Evolutionary conservation across 2,113 vertebrate species (phyloP), one percentile per base, ranked within the genome.

Genomic region (Centropristis striata): DNA sequence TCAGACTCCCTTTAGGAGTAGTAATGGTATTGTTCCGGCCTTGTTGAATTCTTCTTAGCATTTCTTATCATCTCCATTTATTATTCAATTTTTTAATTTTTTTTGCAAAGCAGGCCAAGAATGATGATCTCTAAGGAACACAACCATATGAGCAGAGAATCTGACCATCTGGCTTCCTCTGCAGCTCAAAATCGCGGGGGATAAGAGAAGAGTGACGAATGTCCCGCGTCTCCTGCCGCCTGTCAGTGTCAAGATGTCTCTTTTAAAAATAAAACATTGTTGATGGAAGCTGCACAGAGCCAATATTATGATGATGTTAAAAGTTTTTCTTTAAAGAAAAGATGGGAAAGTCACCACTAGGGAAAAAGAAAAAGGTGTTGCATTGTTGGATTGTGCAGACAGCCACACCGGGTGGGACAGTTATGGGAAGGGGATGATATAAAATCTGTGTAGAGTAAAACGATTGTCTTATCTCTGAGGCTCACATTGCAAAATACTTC

Each of bases 101-200:
- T 46, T 55, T 18, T 51, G 14, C 60, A 51, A 71, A 75, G 59
- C 46, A 28, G 61, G 71, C 61, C 58, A 58, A 55, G 80, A 86
- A 73, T n/a, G 51, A 18, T 27, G 77, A 86, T 91, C 90, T 89
- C 91, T 3, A 1, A 78, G 83, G 91, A 84, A 70, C 39, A 8
- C 59, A 63, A 86, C 69, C 92, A 93, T 90, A 89, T 84, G 89
- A 92, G 73, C 80, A 44, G 82, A 87, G 85, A 80, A 84, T 88
- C 66, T 80, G 88, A 86, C 92, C 92, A 93, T 93, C 92, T 93
- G 92, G 85, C 88, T 77, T 84, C 78, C 80, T 73, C 42, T 58
- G 79, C 87, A 68, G 86, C 77, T 72, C 50, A 60, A 78, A 77
- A 77, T 81, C 71, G 5, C 65, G 0, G 50, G 78, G 86, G 88